phyloP scores from a whole-genome alignment of 2,797 vertebrate species.

The Etheostoma perlongum region DNA sequence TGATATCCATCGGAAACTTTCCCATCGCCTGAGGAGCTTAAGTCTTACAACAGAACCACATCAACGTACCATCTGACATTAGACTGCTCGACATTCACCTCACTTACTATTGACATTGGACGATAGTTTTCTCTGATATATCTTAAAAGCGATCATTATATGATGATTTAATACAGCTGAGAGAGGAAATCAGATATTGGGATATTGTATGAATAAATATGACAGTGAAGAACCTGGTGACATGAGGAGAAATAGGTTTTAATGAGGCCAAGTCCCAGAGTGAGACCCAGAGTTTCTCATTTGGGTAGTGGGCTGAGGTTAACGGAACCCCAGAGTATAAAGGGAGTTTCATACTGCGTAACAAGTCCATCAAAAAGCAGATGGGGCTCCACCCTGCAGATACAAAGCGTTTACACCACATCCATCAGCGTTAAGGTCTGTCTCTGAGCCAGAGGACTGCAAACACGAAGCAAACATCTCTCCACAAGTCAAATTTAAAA shows the following conservation, averaged over 20 bases:
- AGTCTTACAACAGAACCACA: conserved; percentile 38
- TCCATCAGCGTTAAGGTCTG: conserved; percentile 60
- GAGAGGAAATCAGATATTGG: conserved; percentile 43
- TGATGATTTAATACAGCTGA: conserved; percentile 40
- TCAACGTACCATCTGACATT: conserved; percentile 44
- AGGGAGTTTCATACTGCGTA: conserved; percentile 23
- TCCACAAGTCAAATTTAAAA: conserved; percentile 54
- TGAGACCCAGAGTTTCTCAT: conserved; percentile 42
- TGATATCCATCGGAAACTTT: conserved; percentile 54
- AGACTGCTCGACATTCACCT: conserved; percentile 21
- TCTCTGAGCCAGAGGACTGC: conserved; percentile 46
- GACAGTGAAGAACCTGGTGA: conserved; percentile 56
- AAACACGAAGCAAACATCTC: conserved; percentile 31
- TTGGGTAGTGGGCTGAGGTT: conserved; percentile 50
- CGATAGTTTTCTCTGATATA: conserved; percentile 4
- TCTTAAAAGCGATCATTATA: conserved; percentile 30
- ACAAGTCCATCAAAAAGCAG: conserved; percentile 45
- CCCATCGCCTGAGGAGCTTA: conserved; percentile 34
- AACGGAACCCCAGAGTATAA: conserved; percentile 24
- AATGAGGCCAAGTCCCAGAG: conserved; percentile 44
- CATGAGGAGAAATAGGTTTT: conserved; percentile 42
- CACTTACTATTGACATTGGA: conserved; percentile 32
- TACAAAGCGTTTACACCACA: conserved; percentile 55
- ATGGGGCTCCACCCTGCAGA: conserved; percentile 48
- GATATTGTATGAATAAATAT: conserved; percentile 57